A percentile compares a stretch with the other conserved stretches of the same genome.
phyloP scores from a whole-genome alignment of 1,140 invertebrate genomes.

The Drosophila ercepeae region DNA sequence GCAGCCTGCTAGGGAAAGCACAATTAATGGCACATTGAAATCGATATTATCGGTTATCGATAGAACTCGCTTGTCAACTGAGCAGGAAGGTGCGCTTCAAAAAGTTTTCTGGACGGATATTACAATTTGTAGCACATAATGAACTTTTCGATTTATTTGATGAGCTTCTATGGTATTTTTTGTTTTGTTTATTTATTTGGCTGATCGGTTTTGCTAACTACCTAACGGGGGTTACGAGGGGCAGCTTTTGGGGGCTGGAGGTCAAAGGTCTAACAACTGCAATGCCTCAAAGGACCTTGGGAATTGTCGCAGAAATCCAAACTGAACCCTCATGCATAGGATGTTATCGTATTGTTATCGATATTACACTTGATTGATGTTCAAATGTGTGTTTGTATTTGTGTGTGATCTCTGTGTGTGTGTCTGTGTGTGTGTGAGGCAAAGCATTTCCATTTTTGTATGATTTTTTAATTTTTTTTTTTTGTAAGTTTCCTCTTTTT shows the following conservation, averaged over 20 bases:
- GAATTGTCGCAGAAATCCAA: slow-evolving; percentile 23
- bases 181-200: not conserved
- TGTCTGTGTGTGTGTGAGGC: slow-evolving; percentile 1
- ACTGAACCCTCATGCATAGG: slow-evolving; percentile 7
- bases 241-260: not conserved
- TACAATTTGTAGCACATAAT: slow-evolving; percentile 78
- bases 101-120: slow-evolving; percentile 80
- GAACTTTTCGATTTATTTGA: slow-evolving; percentile 15
- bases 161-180: too few species aligned
- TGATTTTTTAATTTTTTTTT: slow-evolving; percentile 16
- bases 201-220: slow-evolving; percentile 2
- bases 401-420: not conserved
- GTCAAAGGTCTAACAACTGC: slow-evolving; percentile 9
- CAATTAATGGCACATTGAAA: not conserved
- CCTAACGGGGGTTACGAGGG: not conserved
- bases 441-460: slow-evolving; percentile 11
- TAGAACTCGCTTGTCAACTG: slow-evolving; percentile 1
- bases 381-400: not conserved
- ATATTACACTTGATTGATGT: slow-evolving; percentile 38
- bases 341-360: slow-evolving; percentile 18
- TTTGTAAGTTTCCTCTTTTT: too few species aligned
- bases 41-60: not conserved
- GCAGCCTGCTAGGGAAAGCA: not conserved
- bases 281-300: slow-evolving; percentile 20
- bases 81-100: slow-evolving; percentile 66